A percentile compares a stretch with the other conserved stretches of the same genome.
Evolutionary conservation across 2,113 vertebrate genomes (phyloP).

Genomic region (Nyctereutes procyonoides): DNA sequence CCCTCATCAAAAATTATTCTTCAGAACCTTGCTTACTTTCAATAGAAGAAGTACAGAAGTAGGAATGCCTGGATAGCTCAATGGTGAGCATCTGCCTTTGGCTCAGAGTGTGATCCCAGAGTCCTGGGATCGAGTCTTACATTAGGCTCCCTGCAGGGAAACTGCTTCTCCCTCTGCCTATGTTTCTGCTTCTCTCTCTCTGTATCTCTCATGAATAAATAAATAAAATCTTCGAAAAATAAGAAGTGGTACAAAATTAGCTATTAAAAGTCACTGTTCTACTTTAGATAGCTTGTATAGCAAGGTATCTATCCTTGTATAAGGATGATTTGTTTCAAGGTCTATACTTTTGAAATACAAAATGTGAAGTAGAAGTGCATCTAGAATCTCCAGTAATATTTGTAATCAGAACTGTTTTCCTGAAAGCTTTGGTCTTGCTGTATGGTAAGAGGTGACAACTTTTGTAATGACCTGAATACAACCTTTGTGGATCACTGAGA

Average conservation of each 20-base stretch:
- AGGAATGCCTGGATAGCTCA: background rate
- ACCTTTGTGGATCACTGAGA: background rate
- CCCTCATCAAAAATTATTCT: background rate
- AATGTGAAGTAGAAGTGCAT: background rate
- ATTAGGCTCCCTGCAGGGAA: too few species aligned
- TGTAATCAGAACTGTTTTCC: background rate
- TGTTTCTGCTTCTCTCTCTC: too few species aligned
- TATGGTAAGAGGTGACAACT: background rate
- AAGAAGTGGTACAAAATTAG: background rate
- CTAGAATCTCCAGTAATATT: background rate
- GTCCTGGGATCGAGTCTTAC: too few species aligned
- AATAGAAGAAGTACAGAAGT: background rate
- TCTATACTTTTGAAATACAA: background rate
- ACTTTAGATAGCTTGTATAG: background rate
- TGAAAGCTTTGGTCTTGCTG: background rate
- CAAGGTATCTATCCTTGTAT: background rate
- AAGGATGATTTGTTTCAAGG: background rate
- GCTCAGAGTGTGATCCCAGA: too few species aligned
- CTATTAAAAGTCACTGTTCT: background rate
- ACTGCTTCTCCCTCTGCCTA: too few species aligned
- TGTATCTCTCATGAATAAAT: too few species aligned
- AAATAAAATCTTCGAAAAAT: too few species aligned
- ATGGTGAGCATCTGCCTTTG: too few species aligned
- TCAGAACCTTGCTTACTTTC: background rate
- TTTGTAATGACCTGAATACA: conserved; percentile 59